Percentiles rank a stretch among this genome's conserved stretches.
Evolutionary conservation across 2,888 invertebrate species (phyloP).

Genomic region (Harmothoe impar): DNA sequence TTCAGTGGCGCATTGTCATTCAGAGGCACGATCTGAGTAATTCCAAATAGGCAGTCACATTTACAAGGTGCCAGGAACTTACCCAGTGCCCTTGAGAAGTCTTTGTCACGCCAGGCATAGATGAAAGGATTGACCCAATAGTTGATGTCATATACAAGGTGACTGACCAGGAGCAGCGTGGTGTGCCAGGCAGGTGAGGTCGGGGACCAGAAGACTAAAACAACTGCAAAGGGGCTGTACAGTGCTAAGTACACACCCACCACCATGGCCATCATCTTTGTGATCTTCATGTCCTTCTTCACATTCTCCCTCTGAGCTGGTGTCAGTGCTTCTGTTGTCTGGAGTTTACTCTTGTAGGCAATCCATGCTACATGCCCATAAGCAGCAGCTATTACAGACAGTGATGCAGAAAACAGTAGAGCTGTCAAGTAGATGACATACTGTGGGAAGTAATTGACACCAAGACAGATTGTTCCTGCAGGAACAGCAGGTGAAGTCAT

Average conservation of each 20-base stretch:
- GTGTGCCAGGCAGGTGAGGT: neutral
- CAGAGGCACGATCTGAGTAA: too few species aligned
- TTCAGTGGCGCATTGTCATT: too few species aligned
- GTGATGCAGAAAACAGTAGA: neutral
- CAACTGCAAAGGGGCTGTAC: neutral
- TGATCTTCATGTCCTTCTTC: neutral
- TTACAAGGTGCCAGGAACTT: neutral
- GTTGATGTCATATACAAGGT: neutral
- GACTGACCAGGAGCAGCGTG: neutral
- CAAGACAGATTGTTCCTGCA: neutral
- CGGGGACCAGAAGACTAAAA: neutral
- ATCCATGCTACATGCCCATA: neutral
- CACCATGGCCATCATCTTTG: conserved; percentile 1
- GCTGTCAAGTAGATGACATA: neutral
- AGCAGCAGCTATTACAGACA: neutral
- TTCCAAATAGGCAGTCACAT: too few species aligned
- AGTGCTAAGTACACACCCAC: neutral
- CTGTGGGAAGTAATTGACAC: neutral
- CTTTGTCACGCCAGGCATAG: conserved; percentile 10
- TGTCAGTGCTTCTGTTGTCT: neutral
- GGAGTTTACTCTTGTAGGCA: neutral
- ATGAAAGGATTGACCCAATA: neutral
- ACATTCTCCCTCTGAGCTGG: neutral
- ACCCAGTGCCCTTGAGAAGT: neutral
- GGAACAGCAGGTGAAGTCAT: neutral